A percentile compares a stretch with the other conserved stretches of the same genome.
Evolutionary conservation across 2,113 vertebrate genomes (phyloP).

Genomic region (Lathamus discolor): DNA sequence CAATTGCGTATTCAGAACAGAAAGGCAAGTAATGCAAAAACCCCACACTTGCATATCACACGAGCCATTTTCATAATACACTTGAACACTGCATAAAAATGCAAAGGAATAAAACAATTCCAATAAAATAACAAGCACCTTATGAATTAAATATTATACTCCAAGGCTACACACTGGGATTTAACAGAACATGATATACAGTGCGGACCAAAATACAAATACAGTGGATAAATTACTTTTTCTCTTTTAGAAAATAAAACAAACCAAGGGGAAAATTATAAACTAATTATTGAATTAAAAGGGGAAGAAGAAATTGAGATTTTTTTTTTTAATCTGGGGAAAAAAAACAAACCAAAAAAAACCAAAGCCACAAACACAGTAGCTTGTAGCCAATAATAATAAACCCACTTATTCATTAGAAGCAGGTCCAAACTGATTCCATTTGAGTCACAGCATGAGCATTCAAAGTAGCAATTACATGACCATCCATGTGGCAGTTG

Average conservation of each 20-base stretch:
- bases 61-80: slow-evolving; percentile 23
- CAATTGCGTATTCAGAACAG: slow-evolving; percentile 5
- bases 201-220: not conserved
- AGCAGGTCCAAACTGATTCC: slow-evolving; percentile 50
- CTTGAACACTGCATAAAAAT: slow-evolving; percentile 15
- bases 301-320: not conserved
- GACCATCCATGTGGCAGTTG: not conserved
- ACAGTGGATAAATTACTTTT: not conserved
- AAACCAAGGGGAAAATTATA: not conserved
- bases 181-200: slow-evolving; percentile 9
- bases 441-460: slow-evolving; percentile 63
- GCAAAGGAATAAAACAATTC: slow-evolving; percentile 28
- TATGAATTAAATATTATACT: slow-evolving; percentile 67
- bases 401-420: slow-evolving; percentile 63
- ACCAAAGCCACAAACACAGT: not conserved
- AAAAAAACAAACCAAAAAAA: no score
- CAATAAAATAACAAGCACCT: slow-evolving; percentile 42
- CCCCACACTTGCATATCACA: not conserved
- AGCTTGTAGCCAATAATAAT: slow-evolving; percentile 38
- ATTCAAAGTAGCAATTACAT: slow-evolving; percentile 62
- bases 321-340: not conserved
- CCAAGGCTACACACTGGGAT: slow-evolving; percentile 9
- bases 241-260: not conserved
- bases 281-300: slow-evolving; percentile 37
- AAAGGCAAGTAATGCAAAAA: slow-evolving; percentile 1